These are phyloP conservation scores for Tridacna crocea DNA, from an alignment of 2,888 invertebrate genomes.

Conservation along the genomic window DNA sequence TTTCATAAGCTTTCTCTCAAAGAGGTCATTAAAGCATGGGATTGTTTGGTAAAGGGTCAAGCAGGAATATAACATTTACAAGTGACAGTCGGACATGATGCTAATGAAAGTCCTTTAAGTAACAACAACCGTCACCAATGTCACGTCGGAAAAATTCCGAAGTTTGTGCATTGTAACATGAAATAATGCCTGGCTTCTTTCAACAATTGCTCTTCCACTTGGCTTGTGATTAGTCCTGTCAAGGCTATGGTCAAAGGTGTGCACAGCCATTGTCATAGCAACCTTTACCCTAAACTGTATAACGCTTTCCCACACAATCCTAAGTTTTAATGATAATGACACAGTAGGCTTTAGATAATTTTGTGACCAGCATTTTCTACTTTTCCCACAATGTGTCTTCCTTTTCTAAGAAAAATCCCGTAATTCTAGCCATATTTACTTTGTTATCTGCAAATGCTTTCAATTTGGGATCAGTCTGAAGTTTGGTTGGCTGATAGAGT, in stretches of 20 bases:
- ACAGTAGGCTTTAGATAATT: not conserved
- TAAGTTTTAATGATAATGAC: not conserved
- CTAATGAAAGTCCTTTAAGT: too few relatives aligned
- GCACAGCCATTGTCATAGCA: not conserved
- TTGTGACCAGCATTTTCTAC: not conserved
- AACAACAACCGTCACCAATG: too few relatives aligned
- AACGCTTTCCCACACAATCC: not conserved
- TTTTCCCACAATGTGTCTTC: not conserved
- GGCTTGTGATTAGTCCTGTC: conserved; percentile 21
- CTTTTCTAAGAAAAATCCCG: too few relatives aligned
- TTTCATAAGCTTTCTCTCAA: too few relatives aligned
- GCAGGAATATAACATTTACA: too few relatives aligned
- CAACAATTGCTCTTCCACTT: conserved; percentile 25
- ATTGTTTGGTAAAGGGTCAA: too few relatives aligned
- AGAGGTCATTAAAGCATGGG: too few relatives aligned
- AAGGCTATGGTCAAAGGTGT: conserved; percentile 11
- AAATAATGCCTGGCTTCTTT: not conserved
- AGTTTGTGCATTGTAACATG: conserved; percentile 8
- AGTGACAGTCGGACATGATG: too few relatives aligned
- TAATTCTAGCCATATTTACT: too few relatives aligned
- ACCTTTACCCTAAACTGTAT: not conserved
- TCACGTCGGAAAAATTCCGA: not conserved
- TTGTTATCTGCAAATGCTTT: too few relatives aligned
- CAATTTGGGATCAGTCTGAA: too few relatives aligned
- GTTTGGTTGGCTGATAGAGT: too few relatives aligned